A percentile compares a stretch with the other conserved stretches of the same genome.
Evolutionary conservation across 2,888 invertebrate genomes (phyloP).

Genomic region (Chloromyia formosa): DNA sequence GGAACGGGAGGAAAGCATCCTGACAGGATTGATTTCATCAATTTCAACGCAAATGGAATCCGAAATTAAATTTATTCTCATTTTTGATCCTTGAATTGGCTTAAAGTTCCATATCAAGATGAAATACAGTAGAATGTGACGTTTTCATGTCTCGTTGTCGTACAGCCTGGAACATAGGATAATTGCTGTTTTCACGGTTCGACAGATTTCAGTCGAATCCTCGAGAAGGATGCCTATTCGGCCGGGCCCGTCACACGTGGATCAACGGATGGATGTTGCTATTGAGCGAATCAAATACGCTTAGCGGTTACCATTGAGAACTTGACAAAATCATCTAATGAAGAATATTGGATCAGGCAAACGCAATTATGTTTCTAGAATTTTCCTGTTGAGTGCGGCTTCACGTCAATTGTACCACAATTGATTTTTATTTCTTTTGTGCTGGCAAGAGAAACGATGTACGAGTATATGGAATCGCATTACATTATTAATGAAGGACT

Average conservation of each 20-base stretch:
- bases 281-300: conserved; percentile 2
- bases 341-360: background rate
- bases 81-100: conserved; percentile 46
- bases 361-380: too few species aligned
- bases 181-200: conserved; percentile 41
- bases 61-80: conserved; percentile 45
- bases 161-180: conserved; percentile 15
- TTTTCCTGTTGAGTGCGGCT: too few species aligned
- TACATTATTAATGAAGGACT: too few species aligned
- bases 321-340: background rate
- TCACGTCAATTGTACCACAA: too few species aligned
- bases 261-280: background rate
- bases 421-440: too few species aligned
- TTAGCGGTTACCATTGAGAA: background rate
- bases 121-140: conserved; percentile 1
- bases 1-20: background rate
- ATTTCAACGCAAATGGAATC: conserved; percentile 45
- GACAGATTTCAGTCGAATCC: conserved; percentile 20
- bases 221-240: background rate
- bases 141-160: background rate
- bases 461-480: too few species aligned
- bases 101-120: conserved; percentile 40
- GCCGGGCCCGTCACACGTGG: too few species aligned
- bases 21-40: conserved; percentile 41
- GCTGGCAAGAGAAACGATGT: too few species aligned